Base-by-base conservation (phyloP, 2,797 vertebrate species). In the Antrozous pallidus region DNA sequence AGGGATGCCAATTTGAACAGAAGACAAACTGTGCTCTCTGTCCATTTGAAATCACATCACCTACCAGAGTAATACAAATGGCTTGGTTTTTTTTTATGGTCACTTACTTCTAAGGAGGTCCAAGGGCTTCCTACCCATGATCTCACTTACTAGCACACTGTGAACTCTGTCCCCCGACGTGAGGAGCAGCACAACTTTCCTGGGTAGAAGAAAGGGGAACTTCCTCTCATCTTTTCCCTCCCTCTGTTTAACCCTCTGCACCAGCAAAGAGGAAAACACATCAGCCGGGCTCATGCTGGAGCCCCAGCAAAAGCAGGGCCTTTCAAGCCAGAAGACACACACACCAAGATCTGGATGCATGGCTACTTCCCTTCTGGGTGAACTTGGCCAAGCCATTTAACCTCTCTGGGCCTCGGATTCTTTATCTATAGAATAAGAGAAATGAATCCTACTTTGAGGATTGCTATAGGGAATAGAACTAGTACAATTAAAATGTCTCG, bases 1-100 rank as follows among this genome's bases (percentile, higher is more conserved):
- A 91, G 94, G 92, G 96, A 90, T 96, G 96, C 96, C 97, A 97
- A 95, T 97, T 97, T 92, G 96, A 97, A 97, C 96, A 95, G 96
- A 96, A 97, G 97, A 97, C 97, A 97, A 96, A 97, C 97, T 96
- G 96, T 95, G 96, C 96, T 96, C 88, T 92, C 95, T 91, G 95
- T 91, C 96, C 94, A 90, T 97, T 97, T 97, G 96, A 97, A 97
- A 97, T 97, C 97, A 94, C 71, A 96, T 96, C 95, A 90, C 96
- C 96, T 94, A 70, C 54, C 91, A 94, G 93, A 82, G 95, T 28
- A 78, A 95, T 74, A 95, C 93, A 96, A 95, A 96, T 93, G 94
- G 93, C 90, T 95, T 36, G 93, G 70, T 83, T 95, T 93, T 51
- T 51, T 97, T 96, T 95, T 96, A 94, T 40, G 96, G 90, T 96